Evolutionary conservation across 2,888 invertebrate genomes (phyloP).

Genomic region (Polydrusus tereticollis): DNA sequence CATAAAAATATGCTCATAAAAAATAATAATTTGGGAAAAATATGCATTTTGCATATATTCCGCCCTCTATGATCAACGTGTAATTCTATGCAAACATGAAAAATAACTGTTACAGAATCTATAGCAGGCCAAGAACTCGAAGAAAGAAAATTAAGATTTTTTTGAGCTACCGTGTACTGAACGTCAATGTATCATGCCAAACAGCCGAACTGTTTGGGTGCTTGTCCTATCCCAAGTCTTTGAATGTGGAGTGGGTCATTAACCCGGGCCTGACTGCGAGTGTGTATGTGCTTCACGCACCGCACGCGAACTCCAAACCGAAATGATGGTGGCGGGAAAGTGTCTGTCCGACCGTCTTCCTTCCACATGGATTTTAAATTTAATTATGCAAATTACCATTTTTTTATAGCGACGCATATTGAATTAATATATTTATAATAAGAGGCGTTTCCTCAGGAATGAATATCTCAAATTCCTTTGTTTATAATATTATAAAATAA

Average conservation of each 20-base stretch:
- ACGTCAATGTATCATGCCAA: constrained; percentile 28
- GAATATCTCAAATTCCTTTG: too few species aligned
- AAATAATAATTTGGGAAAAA: too few species aligned
- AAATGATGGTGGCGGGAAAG: constrained; percentile 59
- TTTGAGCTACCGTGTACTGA: constrained; percentile 23
- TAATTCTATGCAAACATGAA: too few species aligned
- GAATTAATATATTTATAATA: background rate
- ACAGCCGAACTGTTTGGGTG: constrained; percentile 58
- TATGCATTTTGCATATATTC: too few species aligned
- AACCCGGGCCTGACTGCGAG: constrained; percentile 62
- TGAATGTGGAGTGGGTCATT: constrained; percentile 64
- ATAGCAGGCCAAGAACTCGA: too few species aligned
- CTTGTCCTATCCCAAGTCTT: constrained; percentile 66
- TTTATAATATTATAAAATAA: too few species aligned
- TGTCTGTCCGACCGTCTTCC: constrained; percentile 29
- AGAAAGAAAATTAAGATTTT: background rate
- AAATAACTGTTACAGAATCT: too few species aligned
- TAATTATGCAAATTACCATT: constrained; percentile 17
- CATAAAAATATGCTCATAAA: too few species aligned
- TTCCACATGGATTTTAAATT: constrained; percentile 25
- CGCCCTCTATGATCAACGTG: too few species aligned
- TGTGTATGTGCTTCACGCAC: constrained; percentile 59
- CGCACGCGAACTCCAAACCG: constrained; percentile 63
- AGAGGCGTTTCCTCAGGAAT: too few species aligned
- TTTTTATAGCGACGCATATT: background rate